These are phyloP conservation scores for Molanna angustata DNA, from an alignment of 2,888 invertebrate genomes.

Conservation along the genomic window DNA sequence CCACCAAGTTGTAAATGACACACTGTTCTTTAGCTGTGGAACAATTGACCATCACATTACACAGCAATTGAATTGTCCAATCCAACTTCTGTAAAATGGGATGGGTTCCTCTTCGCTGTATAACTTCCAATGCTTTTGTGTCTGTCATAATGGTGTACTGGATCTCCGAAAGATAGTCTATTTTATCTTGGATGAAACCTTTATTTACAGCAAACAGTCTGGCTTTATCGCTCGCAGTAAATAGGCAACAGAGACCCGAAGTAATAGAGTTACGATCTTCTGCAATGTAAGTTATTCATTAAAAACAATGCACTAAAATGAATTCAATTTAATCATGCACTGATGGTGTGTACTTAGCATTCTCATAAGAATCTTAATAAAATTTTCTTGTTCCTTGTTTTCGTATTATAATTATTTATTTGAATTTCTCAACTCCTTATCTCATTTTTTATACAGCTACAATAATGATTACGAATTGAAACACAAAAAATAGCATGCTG, in stretches of 20 bases:
- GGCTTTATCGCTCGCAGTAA: conserved; percentile 23
- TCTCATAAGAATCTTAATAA: too few relatives aligned
- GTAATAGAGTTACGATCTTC: conserved; percentile 18
- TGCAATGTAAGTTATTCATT: conserved; percentile 15
- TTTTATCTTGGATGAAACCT: conserved; percentile 22
- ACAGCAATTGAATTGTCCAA: conserved; percentile 55
- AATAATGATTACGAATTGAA: too few relatives aligned
- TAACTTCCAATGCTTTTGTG: conserved; percentile 16
- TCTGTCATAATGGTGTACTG: conserved; percentile 19
- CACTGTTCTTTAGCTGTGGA: conserved; percentile 54
- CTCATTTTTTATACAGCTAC: too few relatives aligned
- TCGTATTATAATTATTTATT: too few relatives aligned
- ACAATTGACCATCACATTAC: conserved; percentile 58
- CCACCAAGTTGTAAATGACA: conserved; percentile 55
- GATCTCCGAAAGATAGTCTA: conserved; percentile 21
- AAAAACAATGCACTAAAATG: background rate
- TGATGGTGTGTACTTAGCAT: too few relatives aligned
- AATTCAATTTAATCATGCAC: background rate
- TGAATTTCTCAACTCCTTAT: too few relatives aligned
- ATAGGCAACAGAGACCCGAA: conserved; percentile 22
- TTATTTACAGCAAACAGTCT: conserved; percentile 20
- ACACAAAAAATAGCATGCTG: too few relatives aligned
- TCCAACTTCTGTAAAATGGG: conserved; percentile 58
- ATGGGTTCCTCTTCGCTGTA: conserved; percentile 32
- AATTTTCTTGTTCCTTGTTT: too few relatives aligned